Evolutionary conservation across 2,113 vertebrate species (phyloP).

Genomic region (Chaetodon auriga): DNA sequence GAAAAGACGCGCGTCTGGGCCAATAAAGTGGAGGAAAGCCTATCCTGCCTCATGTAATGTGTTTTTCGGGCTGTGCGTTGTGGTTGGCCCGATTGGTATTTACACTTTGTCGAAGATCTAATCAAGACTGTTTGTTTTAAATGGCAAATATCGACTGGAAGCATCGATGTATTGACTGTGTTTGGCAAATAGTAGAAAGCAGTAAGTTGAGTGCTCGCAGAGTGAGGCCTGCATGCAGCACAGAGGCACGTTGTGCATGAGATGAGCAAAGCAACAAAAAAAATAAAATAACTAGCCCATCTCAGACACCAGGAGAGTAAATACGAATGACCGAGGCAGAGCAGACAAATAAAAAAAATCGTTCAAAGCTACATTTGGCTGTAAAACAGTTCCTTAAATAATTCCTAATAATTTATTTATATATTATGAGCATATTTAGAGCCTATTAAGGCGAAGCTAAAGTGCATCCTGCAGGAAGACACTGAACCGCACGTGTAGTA

Average conservation of each 20-base stretch:
- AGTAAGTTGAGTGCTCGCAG: constrained; percentile 62
- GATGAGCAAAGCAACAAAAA: background rate
- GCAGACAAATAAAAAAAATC: background rate
- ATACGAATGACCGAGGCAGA: background rate
- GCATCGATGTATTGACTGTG: constrained; percentile 79
- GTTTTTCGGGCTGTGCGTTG: constrained; percentile 58
- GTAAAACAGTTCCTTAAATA: background rate
- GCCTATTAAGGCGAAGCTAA: background rate
- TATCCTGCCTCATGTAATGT: constrained; percentile 67
- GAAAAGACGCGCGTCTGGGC: constrained; percentile 11
- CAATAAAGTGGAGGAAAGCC: constrained; percentile 76
- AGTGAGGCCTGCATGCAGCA: constrained; percentile 63
- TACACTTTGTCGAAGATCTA: constrained; percentile 81
- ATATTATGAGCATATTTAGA: background rate
- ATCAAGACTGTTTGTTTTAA: constrained; percentile 82
- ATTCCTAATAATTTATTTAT: background rate
- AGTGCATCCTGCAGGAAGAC: background rate
- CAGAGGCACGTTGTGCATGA: constrained; percentile 37
- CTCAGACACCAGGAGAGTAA: background rate
- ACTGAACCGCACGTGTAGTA: background rate
- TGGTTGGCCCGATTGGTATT: constrained; percentile 72
- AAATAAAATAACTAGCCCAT: background rate
- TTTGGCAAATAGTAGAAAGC: constrained; percentile 71
- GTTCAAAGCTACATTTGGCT: background rate
- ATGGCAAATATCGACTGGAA: constrained; percentile 78